Evolutionary conservation across 2,888 invertebrate species (phyloP).

Genomic region (Alsophila aescularia): DNA sequence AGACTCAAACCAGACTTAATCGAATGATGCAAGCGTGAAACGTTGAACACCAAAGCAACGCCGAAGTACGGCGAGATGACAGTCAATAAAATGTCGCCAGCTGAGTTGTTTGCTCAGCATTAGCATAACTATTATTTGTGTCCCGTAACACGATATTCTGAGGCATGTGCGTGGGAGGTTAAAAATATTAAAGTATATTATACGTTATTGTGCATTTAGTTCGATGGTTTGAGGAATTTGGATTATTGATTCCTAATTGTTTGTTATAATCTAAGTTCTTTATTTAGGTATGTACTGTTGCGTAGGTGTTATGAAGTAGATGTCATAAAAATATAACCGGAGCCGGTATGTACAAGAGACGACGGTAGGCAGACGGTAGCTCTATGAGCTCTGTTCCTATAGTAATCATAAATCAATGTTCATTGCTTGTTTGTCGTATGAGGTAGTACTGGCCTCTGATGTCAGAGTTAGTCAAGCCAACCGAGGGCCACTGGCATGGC

Average conservation of each 20-base stretch:
- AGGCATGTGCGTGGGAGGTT: slow-evolving; percentile 32
- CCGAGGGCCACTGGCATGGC: too few relatives aligned
- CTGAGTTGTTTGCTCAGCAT: slow-evolving; percentile 36
- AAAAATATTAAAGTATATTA: not conserved
- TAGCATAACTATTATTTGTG: slow-evolving; percentile 42
- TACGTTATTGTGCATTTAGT: slow-evolving; percentile 4
- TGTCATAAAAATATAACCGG: too few relatives aligned
- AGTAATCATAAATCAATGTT: too few relatives aligned
- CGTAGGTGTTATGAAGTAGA: too few relatives aligned
- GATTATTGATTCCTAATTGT: not conserved
- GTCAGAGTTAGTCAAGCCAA: too few relatives aligned
- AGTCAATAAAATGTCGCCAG: slow-evolving; percentile 53
- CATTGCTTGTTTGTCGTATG: too few relatives aligned
- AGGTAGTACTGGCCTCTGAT: too few relatives aligned
- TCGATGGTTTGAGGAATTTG: not conserved
- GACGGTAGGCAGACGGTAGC: too few relatives aligned
- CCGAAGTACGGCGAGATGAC: slow-evolving; percentile 37
- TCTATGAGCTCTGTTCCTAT: too few relatives aligned
- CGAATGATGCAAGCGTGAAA: not conserved
- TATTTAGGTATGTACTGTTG: too few relatives aligned
- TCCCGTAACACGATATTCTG: slow-evolving; percentile 35
- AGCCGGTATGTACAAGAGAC: too few relatives aligned
- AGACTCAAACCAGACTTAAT: too few relatives aligned
- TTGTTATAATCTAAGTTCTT: not conserved
- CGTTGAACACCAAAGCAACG: slow-evolving; percentile 1